Conservation (phyloP, 2,888 invertebrate species). For the Perizoma affinitatum region DNA sequence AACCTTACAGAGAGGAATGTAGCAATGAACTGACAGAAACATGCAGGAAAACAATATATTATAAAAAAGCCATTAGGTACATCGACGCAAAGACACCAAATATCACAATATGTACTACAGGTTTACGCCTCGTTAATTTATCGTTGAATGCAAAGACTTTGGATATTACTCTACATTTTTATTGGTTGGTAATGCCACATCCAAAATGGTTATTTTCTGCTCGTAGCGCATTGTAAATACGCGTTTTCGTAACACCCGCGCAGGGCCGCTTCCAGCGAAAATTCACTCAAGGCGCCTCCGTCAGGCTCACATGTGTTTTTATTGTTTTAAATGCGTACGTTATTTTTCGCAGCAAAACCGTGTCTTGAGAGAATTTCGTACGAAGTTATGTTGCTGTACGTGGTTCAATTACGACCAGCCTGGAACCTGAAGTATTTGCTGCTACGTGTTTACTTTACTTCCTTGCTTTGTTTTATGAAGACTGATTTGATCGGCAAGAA, state of each 20-base stretch:
- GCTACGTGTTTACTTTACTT: conserved; percentile 41
- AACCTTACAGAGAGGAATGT: no score
- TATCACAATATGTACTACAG: no score
- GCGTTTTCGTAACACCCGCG: conserved; percentile 45
- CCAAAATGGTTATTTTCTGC: conserved; percentile 36
- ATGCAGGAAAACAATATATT: no score
- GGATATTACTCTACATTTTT: no score
- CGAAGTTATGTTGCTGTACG: conserved; percentile 63
- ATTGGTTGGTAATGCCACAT: conserved; percentile 38
- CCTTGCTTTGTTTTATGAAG: conserved; percentile 37
- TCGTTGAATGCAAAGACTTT: no score
- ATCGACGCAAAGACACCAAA: no score
- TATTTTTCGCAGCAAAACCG: conserved; percentile 66
- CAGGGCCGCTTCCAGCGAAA: conserved; percentile 55
- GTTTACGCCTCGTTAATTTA: no score
- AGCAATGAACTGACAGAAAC: no score
- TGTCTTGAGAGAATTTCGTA: conserved; percentile 57
- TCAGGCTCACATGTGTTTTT: conserved; percentile 70
- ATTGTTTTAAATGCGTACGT: conserved; percentile 77
- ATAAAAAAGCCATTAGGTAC: no score
- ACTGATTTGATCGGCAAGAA: conserved; percentile 22
- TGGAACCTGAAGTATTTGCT: conserved; percentile 45
- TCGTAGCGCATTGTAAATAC: conserved; percentile 45
- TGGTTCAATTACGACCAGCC: conserved; percentile 61
- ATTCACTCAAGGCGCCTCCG: conserved; percentile 71